A percentile compares a stretch with the other conserved stretches of the same genome.
Evolutionary conservation across 2,888 invertebrate species (phyloP).

Genomic region (Meteorus cinctellus): DNA sequence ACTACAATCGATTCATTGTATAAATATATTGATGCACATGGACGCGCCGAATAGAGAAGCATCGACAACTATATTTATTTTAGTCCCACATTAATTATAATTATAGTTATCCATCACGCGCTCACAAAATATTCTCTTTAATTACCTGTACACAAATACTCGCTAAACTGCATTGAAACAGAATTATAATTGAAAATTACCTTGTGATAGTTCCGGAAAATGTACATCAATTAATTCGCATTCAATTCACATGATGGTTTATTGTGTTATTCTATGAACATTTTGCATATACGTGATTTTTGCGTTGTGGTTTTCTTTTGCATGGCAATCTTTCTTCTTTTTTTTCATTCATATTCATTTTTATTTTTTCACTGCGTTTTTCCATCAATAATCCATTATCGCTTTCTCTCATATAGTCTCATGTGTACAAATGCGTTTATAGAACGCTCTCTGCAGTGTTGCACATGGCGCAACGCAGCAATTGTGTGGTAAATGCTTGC

Average conservation of each 20-base stretch:
- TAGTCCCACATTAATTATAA: neutral
- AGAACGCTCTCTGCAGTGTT: neutral
- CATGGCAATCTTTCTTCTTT: neutral
- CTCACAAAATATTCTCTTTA: no score
- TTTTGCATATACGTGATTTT: no score
- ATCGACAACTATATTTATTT: neutral
- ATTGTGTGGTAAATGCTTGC: slow-evolving; percentile 20
- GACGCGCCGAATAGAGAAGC: slow-evolving; percentile 27
- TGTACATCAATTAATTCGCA: neutral
- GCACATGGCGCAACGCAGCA: slow-evolving; percentile 11
- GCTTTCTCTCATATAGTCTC: neutral
- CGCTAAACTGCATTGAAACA: neutral
- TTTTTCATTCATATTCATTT: neutral
- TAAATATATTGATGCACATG: no score
- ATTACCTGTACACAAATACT: neutral
- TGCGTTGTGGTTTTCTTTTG: neutral
- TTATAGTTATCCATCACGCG: neutral
- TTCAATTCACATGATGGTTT: neutral
- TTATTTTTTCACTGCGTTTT: no score
- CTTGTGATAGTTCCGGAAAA: neutral
- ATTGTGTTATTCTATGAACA: neutral
- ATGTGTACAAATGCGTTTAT: slow-evolving; percentile 19
- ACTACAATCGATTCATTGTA: neutral
- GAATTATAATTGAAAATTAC: neutral
- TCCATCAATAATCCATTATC: slow-evolving; percentile 10